Evolutionary conservation across 2,888 invertebrate species (phyloP).

Genomic region (Epinotia brunnichana): DNA sequence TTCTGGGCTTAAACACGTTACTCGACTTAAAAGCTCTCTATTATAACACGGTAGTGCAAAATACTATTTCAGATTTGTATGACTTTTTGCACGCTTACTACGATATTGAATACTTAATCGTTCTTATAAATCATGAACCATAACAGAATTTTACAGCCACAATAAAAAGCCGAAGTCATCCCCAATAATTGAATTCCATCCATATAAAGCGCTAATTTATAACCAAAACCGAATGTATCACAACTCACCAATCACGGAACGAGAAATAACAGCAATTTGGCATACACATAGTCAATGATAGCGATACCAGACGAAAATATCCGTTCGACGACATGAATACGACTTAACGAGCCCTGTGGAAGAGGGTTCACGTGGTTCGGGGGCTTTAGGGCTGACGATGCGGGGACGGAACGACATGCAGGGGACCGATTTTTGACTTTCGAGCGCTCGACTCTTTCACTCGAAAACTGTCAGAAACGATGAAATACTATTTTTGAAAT

Average conservation of each 20-base stretch:
- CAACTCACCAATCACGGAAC: conserved; percentile 29
- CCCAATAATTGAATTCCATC: not conserved
- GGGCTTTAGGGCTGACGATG: conserved; percentile 44
- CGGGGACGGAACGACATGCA: conserved; percentile 53
- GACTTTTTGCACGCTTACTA: no score
- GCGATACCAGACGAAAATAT: conserved; percentile 65
- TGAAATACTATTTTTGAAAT: no score
- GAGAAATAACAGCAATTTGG: conserved; percentile 39
- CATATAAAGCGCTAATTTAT: conserved; percentile 34
- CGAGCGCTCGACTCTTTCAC: no score
- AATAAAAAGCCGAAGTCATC: not conserved
- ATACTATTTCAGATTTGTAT: no score
- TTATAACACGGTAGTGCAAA: no score
- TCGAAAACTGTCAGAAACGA: no score
- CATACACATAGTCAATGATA: conserved; percentile 40
- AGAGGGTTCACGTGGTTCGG: conserved; percentile 61
- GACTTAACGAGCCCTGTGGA: conserved; percentile 76
- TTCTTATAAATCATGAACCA: not conserved
- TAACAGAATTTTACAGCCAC: not conserved
- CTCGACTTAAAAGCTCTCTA: no score
- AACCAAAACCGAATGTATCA: conserved; percentile 33
- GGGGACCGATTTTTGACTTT: no score
- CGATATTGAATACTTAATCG: not conserved
- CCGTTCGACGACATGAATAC: conserved; percentile 76
- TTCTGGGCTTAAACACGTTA: no score